Base-by-base conservation (phyloP, 1,140 invertebrate genomes). In the Ceratitis capitata region DNA sequence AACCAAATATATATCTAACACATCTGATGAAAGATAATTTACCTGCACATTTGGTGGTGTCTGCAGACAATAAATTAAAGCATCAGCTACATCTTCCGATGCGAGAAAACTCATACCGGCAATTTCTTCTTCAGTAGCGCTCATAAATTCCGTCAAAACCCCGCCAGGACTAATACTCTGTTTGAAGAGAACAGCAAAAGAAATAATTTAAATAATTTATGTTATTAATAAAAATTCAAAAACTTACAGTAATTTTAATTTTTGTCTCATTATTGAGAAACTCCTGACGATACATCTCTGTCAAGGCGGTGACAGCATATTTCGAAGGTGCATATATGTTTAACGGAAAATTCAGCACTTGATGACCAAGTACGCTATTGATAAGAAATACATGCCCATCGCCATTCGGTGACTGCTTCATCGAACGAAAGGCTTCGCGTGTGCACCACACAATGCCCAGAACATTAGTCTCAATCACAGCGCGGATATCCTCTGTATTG, bases 131-230 rank as follows among this genome's bases (percentile, higher is more conserved):
- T 86, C 86, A 19, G 78, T 83, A 10, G 49, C 84, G 0, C 87
- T 86, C 1, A 92, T 88, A 91, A 95, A 93, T 45, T 93, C 91
- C 0, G 94, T 95, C 10, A 88, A 85, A 4, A 94, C 94, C 3
- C 92, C 87, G n/a, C 94, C 94, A 0, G 95, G 95, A 86, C 94
- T 94, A 58, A 94, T 91, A 87, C 93, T 94, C 94, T 94, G 84
- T 53, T n/a, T n/a, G 0, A 14, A 19, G 19, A 23, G 29, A 84
- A 32, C 23, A 83, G 85, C 9, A 0, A 83, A 9, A 78, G 6
- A 19, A 14, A 1, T 9, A 45, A 82, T 23, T 39, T n/a, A 45
- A n/a, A n/a, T n/a, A 4, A 4, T 10, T 32, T 14, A 29, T 32
- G 14, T 29, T 32, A 16, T n/a, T n/a, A n/a, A n/a, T 19, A 61